A percentile compares a stretch with the other conserved stretches of the same genome.
These are phyloP conservation scores for Tragelaphus scriptus DNA, from an alignment of 2,113 vertebrate genomes.

Conservation along the genomic window DNA sequence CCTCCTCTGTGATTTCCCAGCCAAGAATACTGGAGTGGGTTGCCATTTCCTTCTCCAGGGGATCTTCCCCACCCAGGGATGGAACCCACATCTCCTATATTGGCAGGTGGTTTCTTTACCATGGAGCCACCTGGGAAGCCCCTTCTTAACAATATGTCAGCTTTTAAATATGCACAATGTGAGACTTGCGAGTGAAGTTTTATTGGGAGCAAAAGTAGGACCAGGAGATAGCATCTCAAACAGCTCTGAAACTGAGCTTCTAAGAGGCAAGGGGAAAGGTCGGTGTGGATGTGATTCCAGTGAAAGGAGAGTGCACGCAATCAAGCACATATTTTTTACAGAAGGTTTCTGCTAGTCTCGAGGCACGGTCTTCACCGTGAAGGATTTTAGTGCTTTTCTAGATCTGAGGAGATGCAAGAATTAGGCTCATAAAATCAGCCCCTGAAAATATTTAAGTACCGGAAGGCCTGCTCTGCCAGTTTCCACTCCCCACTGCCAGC, in stretches of 20 bases:
- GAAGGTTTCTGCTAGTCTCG: background rate
- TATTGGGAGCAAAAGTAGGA: background rate
- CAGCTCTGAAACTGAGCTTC: background rate
- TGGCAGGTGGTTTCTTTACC: background rate
- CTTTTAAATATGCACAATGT: background rate
- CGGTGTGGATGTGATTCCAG: rapidly evolving
- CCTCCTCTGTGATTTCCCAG: background rate
- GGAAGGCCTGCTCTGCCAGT: background rate
- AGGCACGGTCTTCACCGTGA: background rate
- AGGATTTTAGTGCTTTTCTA: background rate
- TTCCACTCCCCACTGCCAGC: background rate
- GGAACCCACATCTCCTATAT: background rate
- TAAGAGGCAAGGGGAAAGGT: background rate
- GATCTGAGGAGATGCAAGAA: background rate
- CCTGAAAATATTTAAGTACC: background rate
- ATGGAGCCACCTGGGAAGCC: background rate
- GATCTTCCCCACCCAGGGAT: background rate
- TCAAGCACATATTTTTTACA: background rate
- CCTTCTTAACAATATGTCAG: background rate
- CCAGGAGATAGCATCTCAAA: background rate
- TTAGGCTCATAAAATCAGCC: background rate
- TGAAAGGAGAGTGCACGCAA: background rate
- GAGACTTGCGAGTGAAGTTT: background rate
- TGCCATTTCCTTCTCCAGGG: background rate
- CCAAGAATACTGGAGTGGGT: background rate